phyloP scores from a whole-genome alignment of 2,113 vertebrate genomes.

The Nothoprocta pentlandii region DNA sequence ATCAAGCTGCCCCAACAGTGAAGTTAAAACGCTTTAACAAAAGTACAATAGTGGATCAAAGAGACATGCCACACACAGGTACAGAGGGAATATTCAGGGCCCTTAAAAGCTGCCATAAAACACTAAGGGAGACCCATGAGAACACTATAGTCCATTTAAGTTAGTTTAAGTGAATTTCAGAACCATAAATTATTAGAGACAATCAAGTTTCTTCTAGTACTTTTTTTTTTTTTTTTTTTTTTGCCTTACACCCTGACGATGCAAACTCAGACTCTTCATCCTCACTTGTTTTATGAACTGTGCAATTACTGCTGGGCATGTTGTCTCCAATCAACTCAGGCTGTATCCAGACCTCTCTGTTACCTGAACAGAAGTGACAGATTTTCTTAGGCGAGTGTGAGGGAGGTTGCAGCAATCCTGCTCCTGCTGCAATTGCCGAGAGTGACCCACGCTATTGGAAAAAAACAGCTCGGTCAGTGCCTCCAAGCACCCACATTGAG shows the following conservation, averaged over 20 bases:
- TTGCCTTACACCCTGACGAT: too few relatives aligned
- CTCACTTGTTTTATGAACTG: neutral
- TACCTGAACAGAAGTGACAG: neutral
- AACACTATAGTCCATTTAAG: conserved; percentile 38
- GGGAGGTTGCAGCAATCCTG: neutral
- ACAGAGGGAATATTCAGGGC: neutral
- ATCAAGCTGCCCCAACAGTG: conserved; percentile 48
- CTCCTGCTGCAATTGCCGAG: neutral
- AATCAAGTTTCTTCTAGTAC: conserved; percentile 8
- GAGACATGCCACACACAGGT: conserved; percentile 12
- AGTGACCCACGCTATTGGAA: neutral
- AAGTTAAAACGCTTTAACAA: conserved; percentile 69
- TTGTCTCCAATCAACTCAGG: neutral
- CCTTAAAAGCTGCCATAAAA: conserved; percentile 50
- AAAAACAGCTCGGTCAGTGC: neutral
- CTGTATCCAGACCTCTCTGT: neutral
- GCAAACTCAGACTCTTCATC: neutral
- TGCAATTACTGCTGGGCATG: neutral
- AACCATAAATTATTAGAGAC: conserved; percentile 44
- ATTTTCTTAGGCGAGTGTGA: neutral
- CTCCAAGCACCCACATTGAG: neutral
- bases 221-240: neutral
- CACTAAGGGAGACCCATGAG: conserved; percentile 33
- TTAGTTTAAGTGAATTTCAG: conserved; percentile 66
- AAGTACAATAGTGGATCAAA: conserved; percentile 63